Evolutionary conservation across 1,140 invertebrate species (phyloP).

Genomic region (Diachasmimorpha longicaudata): DNA sequence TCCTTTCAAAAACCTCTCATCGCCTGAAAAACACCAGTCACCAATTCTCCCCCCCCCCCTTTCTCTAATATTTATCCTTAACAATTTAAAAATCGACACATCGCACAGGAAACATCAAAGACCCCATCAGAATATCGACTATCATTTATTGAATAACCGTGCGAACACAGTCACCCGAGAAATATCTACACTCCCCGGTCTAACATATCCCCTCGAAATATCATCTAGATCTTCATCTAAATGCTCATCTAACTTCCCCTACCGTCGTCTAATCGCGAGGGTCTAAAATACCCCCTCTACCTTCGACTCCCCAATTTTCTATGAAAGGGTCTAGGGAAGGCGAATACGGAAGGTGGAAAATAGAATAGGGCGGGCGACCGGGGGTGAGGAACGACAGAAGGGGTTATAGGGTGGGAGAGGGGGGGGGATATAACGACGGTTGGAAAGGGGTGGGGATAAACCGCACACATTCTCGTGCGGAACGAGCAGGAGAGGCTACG

Average conservation of each 20-base stretch:
- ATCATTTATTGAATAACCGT: neutral
- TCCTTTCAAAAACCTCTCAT: too few species aligned
- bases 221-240: constrained; percentile 48
- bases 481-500: neutral
- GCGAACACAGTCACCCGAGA: neutral
- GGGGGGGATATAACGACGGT: constrained; percentile 10
- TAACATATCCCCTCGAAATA: neutral
- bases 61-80: too few species aligned
- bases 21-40: too few species aligned
- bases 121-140: too few species aligned
- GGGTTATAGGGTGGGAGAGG: constrained; percentile 15
- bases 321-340: constrained; percentile 46
- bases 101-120: too few species aligned
- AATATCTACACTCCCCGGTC: neutral
- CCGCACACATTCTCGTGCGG: constrained; percentile 32
- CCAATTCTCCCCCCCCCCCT: too few species aligned
- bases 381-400: neutral
- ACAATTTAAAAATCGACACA: too few species aligned
- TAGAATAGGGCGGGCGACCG: constrained; percentile 37
- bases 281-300: constrained; percentile 19
- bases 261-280: constrained; percentile 48
- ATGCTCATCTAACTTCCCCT: constrained; percentile 58
- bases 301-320: constrained; percentile 40
- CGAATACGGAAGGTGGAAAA: constrained; percentile 29
- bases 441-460: constrained; percentile 2